phyloP scores from a whole-genome alignment of 1,140 invertebrate species.

The Leptopilina clavipes region DNA sequence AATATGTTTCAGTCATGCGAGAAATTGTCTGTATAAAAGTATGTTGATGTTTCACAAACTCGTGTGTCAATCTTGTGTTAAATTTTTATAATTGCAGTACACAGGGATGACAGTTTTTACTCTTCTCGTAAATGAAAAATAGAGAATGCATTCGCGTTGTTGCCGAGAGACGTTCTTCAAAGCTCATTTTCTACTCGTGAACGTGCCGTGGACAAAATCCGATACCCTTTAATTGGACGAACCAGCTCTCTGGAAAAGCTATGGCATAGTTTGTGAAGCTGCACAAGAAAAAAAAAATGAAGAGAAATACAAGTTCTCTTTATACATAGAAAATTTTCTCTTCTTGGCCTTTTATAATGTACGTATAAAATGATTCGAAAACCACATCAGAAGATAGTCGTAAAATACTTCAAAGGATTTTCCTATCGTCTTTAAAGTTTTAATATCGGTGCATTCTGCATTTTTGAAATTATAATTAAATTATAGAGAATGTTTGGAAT shows the following conservation, averaged over 20 bases:
- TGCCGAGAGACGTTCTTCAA: neutral
- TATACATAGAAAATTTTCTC: neutral
- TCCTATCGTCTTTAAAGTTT: too few species aligned
- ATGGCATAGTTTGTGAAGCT: neutral
- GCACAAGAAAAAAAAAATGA: neutral
- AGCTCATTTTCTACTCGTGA: slow-evolving; percentile 16
- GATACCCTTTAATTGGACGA: slow-evolving; percentile 16
- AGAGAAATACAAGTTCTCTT: neutral
- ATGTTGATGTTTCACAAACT: neutral
- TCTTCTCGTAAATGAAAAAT: neutral
- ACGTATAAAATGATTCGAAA: neutral
- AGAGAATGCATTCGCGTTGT: neutral
- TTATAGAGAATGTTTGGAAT: too few species aligned
- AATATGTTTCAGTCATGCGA: too few species aligned
- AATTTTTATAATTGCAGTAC: neutral
- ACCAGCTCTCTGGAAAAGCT: neutral
- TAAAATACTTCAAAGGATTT: too few species aligned
- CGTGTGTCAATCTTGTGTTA: neutral
- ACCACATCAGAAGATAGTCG: too few species aligned
- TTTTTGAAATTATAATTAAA: too few species aligned
- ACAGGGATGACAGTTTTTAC: neutral
- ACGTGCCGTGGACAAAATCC: slow-evolving; percentile 8
- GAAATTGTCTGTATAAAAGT: too few species aligned
- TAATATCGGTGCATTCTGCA: too few species aligned
- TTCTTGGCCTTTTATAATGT: neutral